Base-by-base conservation (phyloP, 2,113 vertebrate species). In the Carassius auratus region DNA sequence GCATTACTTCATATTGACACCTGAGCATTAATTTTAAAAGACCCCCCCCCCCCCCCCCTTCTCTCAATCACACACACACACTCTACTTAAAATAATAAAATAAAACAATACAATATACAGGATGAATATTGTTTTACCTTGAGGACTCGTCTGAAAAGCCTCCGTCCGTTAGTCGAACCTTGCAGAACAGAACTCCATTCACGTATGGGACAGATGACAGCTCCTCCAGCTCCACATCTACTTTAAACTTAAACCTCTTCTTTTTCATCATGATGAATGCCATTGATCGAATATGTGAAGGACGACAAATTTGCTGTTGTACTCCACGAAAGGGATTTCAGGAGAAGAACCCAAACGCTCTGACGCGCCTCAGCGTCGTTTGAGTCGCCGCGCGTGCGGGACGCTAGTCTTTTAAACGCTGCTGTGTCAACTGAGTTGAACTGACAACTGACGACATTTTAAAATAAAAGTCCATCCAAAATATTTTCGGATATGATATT, bases 121-220 rank as follows among this genome's bases (percentile, higher is more conserved):
- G 23, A 14, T 38, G 6, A 7, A 13, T 14, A 30, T 13, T 13
- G 45, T 15, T 30, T 79, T 30, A 86, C 98, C 98, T 95, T 89
- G 96, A 95, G 9, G 97, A 97, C 92, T 96, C 96, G 2, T 94
- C 95, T 64, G 92, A 93, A 91, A 99, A 98, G 88, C 96, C 97
- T 30, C 98, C 97, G 89, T 97, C 95, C 84, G 96, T 87, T 64
- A 99, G 95, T 82, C 98, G 93, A 84, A 98, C 95, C 95, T 99
- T 99, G 91, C 97, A 99, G 94, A 98, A 99, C 36, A 99, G 92
- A 83, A 99, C 96, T 26, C 96, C 97, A 86, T 97, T 99, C n/a
- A 99, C 96, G 91, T 97, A 96, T 8, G 98, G 98, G 81, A 99
- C 95, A 9, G 96, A 97, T 0, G 97, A 98, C 68, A 99, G 87